These are phyloP conservation scores for Eunapius fragilis DNA, from an alignment of 37 sponge, comb jelly and placozoan genomes.

Conservation along the genomic window DNA sequence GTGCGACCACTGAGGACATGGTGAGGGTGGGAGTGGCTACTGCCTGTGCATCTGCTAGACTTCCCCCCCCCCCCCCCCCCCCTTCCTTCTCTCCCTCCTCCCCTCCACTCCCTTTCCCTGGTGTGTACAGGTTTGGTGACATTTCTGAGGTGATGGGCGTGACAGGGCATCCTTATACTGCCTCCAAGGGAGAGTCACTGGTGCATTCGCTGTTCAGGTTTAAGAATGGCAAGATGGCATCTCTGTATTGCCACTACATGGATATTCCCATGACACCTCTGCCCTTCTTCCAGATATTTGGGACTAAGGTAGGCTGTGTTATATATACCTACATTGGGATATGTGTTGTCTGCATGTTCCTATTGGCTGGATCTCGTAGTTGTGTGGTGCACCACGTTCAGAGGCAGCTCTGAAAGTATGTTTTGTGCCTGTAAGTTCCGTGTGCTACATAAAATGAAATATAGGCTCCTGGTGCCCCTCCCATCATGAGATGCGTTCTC, in stretches of 20 bases:
- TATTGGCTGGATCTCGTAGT: too few species aligned
- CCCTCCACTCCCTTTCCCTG: not conserved
- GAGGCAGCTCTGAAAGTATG: too few species aligned
- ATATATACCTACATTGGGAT: too few species aligned
- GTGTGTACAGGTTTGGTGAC: constrained; percentile 25
- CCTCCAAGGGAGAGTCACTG: constrained; percentile 25
- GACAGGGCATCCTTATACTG: constrained; percentile 11
- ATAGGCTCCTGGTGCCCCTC: not conserved
- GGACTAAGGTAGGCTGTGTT: constrained; percentile 33
- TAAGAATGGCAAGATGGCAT: constrained; percentile 25
- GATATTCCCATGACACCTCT: constrained; percentile 29
- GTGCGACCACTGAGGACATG: constrained; percentile 32
- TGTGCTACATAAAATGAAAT: not conserved
- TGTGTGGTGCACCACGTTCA: too few species aligned
- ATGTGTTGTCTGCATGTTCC: too few species aligned
- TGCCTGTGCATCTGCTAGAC: too few species aligned
- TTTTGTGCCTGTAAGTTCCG: not conserved
- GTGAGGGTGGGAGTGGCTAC: too few species aligned
- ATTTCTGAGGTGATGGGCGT: constrained; percentile 25
- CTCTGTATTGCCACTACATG: constrained; percentile 25
- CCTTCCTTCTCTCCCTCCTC: not conserved
- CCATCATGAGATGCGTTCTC: not conserved
- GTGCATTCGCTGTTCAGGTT: constrained; percentile 42
- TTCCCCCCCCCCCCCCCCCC: not conserved
- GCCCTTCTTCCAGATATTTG: constrained; percentile 63